These are phyloP conservation scores for Elaeidobius kamerunicus DNA, from an alignment of 2,888 invertebrate genomes.

Conservation along the genomic window DNA sequence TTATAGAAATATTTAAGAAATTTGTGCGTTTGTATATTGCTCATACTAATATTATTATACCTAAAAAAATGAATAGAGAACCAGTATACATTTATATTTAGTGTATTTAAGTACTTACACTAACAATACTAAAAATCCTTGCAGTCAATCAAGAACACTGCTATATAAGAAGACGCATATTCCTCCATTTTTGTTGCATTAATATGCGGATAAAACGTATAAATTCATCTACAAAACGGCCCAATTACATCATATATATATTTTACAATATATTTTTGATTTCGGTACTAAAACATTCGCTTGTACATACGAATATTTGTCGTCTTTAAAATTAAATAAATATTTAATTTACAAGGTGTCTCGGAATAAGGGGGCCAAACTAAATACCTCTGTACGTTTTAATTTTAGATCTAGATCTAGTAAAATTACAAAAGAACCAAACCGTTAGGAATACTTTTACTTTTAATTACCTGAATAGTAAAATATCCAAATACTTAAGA, in stretches of 20 bases:
- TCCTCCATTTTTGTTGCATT: constrained; percentile 15
- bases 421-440: too few relatives aligned
- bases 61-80: too few relatives aligned
- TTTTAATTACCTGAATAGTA: too few relatives aligned
- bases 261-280: constrained; percentile 48
- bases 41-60: too few relatives aligned
- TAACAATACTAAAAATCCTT: constrained; percentile 15
- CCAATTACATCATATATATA: constrained; percentile 45
- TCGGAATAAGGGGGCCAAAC: too few relatives aligned
- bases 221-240: constrained; percentile 31
- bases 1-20: too few relatives aligned
- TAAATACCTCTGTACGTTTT: too few relatives aligned
- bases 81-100: too few relatives aligned
- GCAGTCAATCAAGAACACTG: constrained; percentile 23
- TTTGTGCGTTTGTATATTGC: too few relatives aligned
- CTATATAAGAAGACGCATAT: constrained; percentile 15
- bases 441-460: too few relatives aligned
- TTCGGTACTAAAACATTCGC: constrained; percentile 51
- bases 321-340: neutral
- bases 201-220: constrained; percentile 28
- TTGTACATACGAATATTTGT: constrained; percentile 43
- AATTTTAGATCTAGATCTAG: too few relatives aligned
- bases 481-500: too few relatives aligned
- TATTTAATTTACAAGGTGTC: neutral
- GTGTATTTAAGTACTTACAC: constrained; percentile 12